These are phyloP conservation scores for Acipenser oxyrinchus DNA, from an alignment of 2,797 vertebrate genomes.

Conservation along the genomic window DNA sequence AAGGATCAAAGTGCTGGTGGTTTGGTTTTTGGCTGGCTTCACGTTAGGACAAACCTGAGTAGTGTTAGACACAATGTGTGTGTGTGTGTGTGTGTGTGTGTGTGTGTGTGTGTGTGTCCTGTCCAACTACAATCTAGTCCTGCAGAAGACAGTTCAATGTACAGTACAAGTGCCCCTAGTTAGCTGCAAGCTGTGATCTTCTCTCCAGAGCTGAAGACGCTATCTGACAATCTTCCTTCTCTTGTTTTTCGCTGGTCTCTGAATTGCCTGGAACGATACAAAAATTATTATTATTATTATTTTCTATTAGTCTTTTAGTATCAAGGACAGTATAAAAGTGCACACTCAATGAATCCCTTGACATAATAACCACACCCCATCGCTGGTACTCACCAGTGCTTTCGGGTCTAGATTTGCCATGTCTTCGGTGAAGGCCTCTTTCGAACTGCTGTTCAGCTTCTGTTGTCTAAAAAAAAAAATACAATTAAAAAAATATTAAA, in stretches of 20 bases:
- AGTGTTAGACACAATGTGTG: no score
- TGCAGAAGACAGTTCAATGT: no score
- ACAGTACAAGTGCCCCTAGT: no score
- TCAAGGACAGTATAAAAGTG: background rate
- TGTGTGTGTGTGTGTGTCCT: no score
- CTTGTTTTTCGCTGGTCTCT: conserved; percentile 57
- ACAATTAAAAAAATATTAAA: background rate
- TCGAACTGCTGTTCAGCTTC: conserved; percentile 58
- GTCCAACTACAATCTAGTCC: no score
- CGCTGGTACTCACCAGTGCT: conserved; percentile 43
- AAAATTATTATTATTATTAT: background rate
- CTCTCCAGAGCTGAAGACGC: conserved; percentile 1
- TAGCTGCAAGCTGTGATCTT: no score
- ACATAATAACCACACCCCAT: background rate
- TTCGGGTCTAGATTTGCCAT: conserved; percentile 47
- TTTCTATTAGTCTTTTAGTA: no score
- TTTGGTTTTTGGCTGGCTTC: no score
- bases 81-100: no score
- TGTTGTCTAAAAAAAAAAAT: conserved; percentile 43
- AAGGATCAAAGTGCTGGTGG: no score
- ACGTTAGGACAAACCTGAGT: no score
- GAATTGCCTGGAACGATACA: conserved; percentile 36
- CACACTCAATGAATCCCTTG: background rate
- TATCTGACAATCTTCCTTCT: conserved; percentile 60
- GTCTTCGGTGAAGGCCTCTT: conserved; percentile 53